Evolutionary conservation across 2,113 vertebrate genomes (phyloP), one percentile per base, ranked within the genome.

Genomic region (Tachysurus fulvidraco): DNA sequence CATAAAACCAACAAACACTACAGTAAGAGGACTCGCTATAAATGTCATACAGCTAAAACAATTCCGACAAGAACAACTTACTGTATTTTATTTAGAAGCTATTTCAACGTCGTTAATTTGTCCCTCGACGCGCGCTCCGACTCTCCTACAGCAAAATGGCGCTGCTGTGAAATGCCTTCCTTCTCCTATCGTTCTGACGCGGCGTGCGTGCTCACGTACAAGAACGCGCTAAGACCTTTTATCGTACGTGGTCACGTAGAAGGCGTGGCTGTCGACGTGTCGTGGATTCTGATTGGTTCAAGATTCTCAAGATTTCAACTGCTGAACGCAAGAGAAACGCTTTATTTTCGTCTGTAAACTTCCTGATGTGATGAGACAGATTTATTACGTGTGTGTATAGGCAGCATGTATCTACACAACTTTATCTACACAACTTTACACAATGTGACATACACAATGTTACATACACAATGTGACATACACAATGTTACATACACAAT

Each of bases 81-180:
- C 81, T 36, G n/a, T 69, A 36, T 16, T 12, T 17, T 11, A 54
- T n/a, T 8, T 19, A 7, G 13, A 7, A 54, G 14, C 25, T 46
- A 41, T 65, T 11, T 19, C 3, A 4, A 21, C 46, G 55, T 4
- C 14, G 25, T 17, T 8, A 4, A 10, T 16, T 5, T 5, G 13
- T 17, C 12, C 44, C 64, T 69, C 46, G 30, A 3, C 46, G 74
- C 73, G 44, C 73, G 73, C 73, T 78, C 17, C 6, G n/a, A 28
- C 74, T 36, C 74, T 28, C 11, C 81, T 54, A 55, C 23, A 69
- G 62, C 17, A 69, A 83, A 83, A 83, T 83, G 81, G 81, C 81
- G 81, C 81, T 55, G 62, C 64, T 21, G 46, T 21, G 28, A 69
- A 67, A 83, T 67, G 46, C 28, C 81, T 60, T 83, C 28, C 81